Percentiles rank a stretch among this genome's conserved stretches.
Evolutionary conservation across 2,797 vertebrate genomes (phyloP).

Genomic region (Pagetopsis macropterus): DNA sequence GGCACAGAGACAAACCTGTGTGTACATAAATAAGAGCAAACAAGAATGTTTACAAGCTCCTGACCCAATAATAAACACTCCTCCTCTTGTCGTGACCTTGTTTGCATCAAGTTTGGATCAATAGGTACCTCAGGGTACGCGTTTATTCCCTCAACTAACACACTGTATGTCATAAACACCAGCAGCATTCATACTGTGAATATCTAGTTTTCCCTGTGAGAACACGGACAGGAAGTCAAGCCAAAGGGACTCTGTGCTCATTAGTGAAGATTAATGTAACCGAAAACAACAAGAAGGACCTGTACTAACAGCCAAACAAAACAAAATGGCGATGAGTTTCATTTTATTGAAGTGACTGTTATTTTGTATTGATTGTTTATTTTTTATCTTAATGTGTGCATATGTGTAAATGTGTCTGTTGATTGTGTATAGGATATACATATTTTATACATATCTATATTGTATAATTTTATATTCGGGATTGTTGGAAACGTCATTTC

Average conservation of each 20-base stretch:
- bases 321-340: neutral
- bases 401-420: no score
- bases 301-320: neutral
- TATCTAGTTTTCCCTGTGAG: neutral
- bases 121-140: neutral
- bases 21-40: conserved; percentile 58
- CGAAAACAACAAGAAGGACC: neutral
- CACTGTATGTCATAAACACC: neutral
- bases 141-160: neutral
- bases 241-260: conserved; percentile 1
- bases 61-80: conserved; percentile 27
- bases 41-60: conserved; percentile 37
- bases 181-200: neutral
- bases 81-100: neutral
- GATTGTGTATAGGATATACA: no score
- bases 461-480: no score
- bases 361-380: no score
- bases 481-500: no score
- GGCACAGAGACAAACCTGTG: conserved; percentile 32
- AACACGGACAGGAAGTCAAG: conserved; percentile 7
- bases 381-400: no score
- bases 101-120: neutral
- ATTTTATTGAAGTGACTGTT: neutral
- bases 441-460: no score
- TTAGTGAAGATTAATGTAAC: neutral